A percentile compares a stretch with the other conserved stretches of the same genome.
phyloP scores from a whole-genome alignment of 2,888 invertebrate genomes.

The Spisula solida region DNA sequence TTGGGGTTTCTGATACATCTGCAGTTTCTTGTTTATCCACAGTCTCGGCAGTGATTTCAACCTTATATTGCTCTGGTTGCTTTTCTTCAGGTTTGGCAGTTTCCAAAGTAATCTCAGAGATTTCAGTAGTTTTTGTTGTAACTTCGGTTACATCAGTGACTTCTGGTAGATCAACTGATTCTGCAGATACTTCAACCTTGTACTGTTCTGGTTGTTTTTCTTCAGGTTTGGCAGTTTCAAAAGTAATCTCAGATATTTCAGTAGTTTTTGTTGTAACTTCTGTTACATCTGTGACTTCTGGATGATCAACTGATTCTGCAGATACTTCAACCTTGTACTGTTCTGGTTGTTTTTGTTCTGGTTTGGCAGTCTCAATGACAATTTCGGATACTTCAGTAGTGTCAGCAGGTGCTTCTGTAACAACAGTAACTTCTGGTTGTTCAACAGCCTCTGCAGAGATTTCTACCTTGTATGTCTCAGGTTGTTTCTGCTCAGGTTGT shows the following conservation, averaged over 20 bases:
- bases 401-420: conserved; percentile 53
- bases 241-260: conserved; percentile 44
- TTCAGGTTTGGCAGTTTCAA: conserved; percentile 52
- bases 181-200: conserved; percentile 54
- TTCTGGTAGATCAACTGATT: conserved; percentile 44
- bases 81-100: conserved; percentile 46
- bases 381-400: conserved; percentile 61
- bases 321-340: conserved; percentile 53
- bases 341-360: conserved; percentile 56
- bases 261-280: conserved; percentile 43
- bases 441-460: conserved; percentile 49
- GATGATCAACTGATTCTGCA: conserved; percentile 35
- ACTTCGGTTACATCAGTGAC: conserved; percentile 47
- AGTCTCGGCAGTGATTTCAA: conserved; percentile 53
- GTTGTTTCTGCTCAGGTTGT: conserved; percentile 57
- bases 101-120: conserved; percentile 53
- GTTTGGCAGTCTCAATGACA: conserved; percentile 53
- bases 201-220: conserved; percentile 50
- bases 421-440: conserved; percentile 51
- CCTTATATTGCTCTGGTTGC: conserved; percentile 47
- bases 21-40: conserved; percentile 45
- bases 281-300: conserved; percentile 44
- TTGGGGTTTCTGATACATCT: conserved; percentile 46
- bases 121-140: conserved; percentile 51
- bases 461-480: conserved; percentile 54